Evolutionary conservation across 1,140 invertebrate species (phyloP).

Genomic region (Heliconius melpomene): DNA sequence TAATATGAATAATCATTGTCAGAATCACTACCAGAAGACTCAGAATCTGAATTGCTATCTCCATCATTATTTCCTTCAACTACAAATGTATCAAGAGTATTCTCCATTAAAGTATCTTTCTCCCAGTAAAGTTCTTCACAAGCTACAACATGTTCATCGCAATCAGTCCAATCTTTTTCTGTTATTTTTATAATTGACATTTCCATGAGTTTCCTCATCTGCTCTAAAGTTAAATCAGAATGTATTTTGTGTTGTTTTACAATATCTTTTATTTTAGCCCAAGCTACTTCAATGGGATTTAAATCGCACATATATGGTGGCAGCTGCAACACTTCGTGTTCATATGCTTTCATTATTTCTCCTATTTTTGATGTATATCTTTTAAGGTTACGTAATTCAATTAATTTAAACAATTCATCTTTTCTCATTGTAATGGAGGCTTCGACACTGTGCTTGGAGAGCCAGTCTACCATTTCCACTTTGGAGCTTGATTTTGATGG

Average conservation of each 20-base stretch:
- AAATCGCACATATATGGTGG: conserved; percentile 37
- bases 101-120: conserved; percentile 14
- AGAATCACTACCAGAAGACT: background rate
- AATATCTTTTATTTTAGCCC: conserved; percentile 27
- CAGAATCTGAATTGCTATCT: conserved; percentile 4
- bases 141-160: background rate
- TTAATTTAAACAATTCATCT: conserved; percentile 38
- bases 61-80: background rate
- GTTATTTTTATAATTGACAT: conserved; percentile 5
- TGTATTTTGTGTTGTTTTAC: conserved; percentile 25
- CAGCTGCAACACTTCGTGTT: conserved; percentile 22
- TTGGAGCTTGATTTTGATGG: conserved; percentile 41
- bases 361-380: conserved; percentile 19
- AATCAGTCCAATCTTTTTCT: conserved; percentile 8
- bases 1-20: conserved; percentile 11
- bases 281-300: conserved; percentile 38
- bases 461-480: conserved; percentile 43
- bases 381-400: conserved; percentile 16
- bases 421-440: conserved; percentile 36
- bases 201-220: conserved; percentile 13
- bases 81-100: conserved; percentile 9
- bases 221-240: conserved; percentile 11
- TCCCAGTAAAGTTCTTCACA: conserved; percentile 11
- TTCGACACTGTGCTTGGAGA: conserved; percentile 38
- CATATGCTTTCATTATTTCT: conserved; percentile 18